Evolutionary conservation across 2,797 vertebrate genomes (phyloP).

Genomic region (Dendrocincla tyrannina): DNA sequence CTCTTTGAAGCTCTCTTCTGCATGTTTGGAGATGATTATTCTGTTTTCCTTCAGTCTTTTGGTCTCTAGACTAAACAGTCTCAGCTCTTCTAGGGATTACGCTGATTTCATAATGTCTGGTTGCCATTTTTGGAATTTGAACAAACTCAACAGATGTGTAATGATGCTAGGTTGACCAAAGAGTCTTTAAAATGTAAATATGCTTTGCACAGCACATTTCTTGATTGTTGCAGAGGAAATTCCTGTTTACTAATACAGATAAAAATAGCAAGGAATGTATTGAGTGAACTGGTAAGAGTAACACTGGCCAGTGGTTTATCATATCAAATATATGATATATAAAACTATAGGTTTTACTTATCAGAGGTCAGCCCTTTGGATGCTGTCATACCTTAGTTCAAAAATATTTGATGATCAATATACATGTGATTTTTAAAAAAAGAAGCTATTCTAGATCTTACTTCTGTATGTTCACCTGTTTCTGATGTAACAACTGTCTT

Average conservation of each 20-base stretch:
- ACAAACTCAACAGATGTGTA: background rate
- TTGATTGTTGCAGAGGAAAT: background rate
- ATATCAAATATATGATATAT: background rate
- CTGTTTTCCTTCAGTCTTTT: background rate
- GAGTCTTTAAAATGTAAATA: conserved; percentile 29
- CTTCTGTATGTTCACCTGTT: background rate
- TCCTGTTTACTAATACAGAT: background rate
- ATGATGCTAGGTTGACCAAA: background rate
- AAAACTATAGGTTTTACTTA: background rate
- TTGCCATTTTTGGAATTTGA: conserved; percentile 8
- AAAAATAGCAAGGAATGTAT: background rate
- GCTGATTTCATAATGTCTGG: conserved; percentile 11
- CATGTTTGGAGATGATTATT: conserved; percentile 37
- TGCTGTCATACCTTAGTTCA: background rate
- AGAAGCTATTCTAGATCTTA: background rate
- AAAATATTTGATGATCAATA: background rate
- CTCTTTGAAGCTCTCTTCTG: background rate
- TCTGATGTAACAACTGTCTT: background rate
- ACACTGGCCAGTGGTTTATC: background rate
- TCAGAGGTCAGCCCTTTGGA: background rate
- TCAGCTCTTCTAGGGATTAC: background rate
- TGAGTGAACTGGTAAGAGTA: background rate
- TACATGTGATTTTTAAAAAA: background rate
- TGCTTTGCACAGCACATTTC: background rate
- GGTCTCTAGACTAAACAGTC: conserved; percentile 44